phyloP scores from a whole-genome alignment of 2,888 invertebrate genomes.

The Dendrolimus pini region DNA sequence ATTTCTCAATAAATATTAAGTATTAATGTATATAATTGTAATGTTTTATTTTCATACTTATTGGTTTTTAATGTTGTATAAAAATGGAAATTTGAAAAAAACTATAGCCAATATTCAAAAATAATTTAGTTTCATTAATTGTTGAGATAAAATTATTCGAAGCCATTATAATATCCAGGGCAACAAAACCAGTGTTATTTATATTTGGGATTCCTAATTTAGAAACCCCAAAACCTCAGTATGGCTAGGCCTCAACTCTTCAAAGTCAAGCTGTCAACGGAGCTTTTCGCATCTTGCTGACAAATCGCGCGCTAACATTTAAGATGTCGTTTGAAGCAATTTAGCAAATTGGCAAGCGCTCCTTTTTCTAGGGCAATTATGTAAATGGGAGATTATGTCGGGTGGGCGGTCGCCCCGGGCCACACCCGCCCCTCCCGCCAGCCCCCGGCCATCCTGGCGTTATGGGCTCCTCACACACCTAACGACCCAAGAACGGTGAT shows the following conservation, averaged over 20 bases:
- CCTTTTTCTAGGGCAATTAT: constrained; percentile 77
- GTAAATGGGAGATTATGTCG: constrained; percentile 75
- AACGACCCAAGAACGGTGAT: constrained; percentile 66
- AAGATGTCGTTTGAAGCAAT: constrained; percentile 69
- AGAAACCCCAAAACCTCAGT: neutral
- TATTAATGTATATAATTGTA: no score
- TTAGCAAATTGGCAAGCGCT: constrained; percentile 75
- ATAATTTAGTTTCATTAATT: no score
- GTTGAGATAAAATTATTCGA: no score
- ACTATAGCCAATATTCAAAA: no score
- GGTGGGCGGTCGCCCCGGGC: constrained; percentile 62
- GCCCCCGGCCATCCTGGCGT: constrained; percentile 38
- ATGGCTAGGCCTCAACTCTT: neutral
- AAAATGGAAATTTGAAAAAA: no score
- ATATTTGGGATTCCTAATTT: no score
- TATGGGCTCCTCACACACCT: constrained; percentile 46
- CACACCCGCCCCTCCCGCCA: constrained; percentile 63
- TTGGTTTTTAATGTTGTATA: no score
- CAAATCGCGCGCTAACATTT: constrained; percentile 21
- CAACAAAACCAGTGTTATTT: no score
- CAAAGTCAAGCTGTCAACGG: neutral
- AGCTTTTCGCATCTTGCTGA: neutral
- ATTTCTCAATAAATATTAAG: no score
- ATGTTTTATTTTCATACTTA: no score
- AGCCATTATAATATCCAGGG: no score